phyloP scores from a whole-genome alignment of 2,113 vertebrate species.

The Gambusia affinis region DNA sequence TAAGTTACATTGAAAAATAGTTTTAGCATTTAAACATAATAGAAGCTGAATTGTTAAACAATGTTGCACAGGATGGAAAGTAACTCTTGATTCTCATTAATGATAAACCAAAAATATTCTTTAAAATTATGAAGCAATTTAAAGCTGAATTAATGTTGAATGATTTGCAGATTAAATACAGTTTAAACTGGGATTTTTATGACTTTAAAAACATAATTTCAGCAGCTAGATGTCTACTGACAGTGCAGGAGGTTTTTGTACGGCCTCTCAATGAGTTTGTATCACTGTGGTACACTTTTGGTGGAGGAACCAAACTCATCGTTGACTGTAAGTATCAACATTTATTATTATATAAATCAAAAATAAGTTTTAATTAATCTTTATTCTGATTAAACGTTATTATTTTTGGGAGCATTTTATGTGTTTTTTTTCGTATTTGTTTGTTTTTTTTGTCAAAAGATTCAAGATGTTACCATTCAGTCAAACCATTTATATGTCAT shows the following conservation, averaged over 20 bases:
- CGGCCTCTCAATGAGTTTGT: not conserved
- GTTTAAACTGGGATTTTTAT: not conserved
- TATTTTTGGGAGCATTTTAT: too few relatives aligned
- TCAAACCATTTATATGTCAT: too few relatives aligned
- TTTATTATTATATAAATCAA: not conserved
- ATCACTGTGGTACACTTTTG: conserved; percentile 44
- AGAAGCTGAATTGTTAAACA: not conserved
- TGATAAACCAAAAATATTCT: not conserved
- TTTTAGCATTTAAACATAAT: not conserved
- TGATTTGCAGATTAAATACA: not conserved
- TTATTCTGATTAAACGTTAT: not conserved
- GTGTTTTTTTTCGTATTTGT: too few relatives aligned
- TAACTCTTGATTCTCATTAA: not conserved
- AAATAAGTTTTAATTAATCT: not conserved
- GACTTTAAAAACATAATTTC: not conserved
- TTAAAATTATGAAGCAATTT: not conserved
- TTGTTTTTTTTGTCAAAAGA: too few relatives aligned
- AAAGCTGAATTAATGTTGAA: not conserved
- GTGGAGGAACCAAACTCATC: conserved; percentile 47
- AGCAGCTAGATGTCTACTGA: not conserved
- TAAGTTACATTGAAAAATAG: not conserved
- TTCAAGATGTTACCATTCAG: too few relatives aligned
- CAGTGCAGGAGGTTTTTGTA: conserved; percentile 66
- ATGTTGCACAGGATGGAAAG: not conserved
- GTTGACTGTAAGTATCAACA: conserved; percentile 34